phyloP scores from a whole-genome alignment of 2,113 vertebrate genomes.

The Apaloderma vittatum region DNA sequence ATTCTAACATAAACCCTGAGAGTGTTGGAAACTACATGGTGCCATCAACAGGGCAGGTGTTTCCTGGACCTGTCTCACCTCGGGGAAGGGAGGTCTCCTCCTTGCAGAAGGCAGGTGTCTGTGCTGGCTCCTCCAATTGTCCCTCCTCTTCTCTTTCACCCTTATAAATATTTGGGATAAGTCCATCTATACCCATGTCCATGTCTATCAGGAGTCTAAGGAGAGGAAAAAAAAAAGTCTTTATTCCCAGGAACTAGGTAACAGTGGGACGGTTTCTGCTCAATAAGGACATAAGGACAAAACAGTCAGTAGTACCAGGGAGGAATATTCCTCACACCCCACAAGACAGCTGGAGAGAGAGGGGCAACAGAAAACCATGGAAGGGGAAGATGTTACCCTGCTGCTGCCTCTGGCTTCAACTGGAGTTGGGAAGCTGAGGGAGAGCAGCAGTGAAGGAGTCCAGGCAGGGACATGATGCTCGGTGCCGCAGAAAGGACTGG shows the following conservation, averaged over 20 bases:
- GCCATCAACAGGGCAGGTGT: not conserved
- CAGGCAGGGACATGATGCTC: not conserved
- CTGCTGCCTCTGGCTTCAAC: not conserved
- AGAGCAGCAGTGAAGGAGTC: not conserved
- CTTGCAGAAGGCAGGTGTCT: not conserved
- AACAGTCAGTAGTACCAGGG: not conserved
- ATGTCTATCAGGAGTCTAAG: not conserved
- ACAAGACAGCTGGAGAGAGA: not conserved
- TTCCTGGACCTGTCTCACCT: not conserved
- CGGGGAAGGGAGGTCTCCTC: not conserved
- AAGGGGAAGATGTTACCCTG: not conserved
- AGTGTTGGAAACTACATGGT: not conserved
- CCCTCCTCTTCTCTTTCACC: not conserved
- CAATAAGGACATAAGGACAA: not conserved
- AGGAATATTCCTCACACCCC: not conserved
- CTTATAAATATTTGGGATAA: not conserved
- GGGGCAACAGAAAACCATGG: not conserved
- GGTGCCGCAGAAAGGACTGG: rapidly evolving
- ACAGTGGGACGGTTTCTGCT: not conserved
- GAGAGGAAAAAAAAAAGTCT: not conserved
- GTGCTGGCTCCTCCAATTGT: not conserved
- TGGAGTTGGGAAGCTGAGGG: not conserved
- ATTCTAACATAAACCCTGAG: not conserved
- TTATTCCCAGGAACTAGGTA: not conserved
- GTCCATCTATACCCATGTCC: not conserved